Evolutionary conservation across 1,140 invertebrate species (phyloP), one percentile per base, ranked within the genome.

Genomic region (Diachasma alloeum): DNA sequence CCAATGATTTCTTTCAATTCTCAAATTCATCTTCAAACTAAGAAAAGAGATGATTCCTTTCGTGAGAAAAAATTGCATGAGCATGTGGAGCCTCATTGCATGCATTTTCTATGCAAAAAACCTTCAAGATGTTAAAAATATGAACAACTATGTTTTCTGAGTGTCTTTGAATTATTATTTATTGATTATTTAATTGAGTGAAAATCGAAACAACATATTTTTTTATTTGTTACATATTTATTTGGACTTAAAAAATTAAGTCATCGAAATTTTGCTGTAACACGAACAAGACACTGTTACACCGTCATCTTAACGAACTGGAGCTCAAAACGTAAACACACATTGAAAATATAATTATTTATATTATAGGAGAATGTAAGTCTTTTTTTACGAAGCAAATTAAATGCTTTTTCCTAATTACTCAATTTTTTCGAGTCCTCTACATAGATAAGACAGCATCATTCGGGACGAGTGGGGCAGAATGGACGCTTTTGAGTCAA

Each of bases 141-240:
- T 68, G 15, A 31, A 26, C 24, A 48, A 11, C 59, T 26, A 26
- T 66, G 10, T 66, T 31, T 31, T 66, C 24, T 66, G 6, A 22
- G 24, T 26, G 13, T 66, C 24, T 73, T 48, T 67, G 36, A 19
- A 42, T 70, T 70, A 68, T 69, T n/a, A 24, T 22, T 70, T 36
- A 68, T 69, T 44, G 22, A 66, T 19, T 67, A 15, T 26, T 22
- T 19, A 67, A 22, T 26, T 10, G 10, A 63, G 19, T 44, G 42
- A 74, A 11, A 75, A 68, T 15, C 22, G 72, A 73, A 69, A 68
- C 48, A 42, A 76, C 19, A 36, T 67, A 63, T 56, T 87, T 80
- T 85, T 88, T 86, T 88, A 88, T 89, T 89, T 89, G 88, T 90
- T 89, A 85, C 88, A 90, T 90, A 89, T 90, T 89, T 89, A 86